Evolutionary conservation across 2,113 vertebrate genomes (phyloP).

Genomic region (Tragelaphus imberbis): DNA sequence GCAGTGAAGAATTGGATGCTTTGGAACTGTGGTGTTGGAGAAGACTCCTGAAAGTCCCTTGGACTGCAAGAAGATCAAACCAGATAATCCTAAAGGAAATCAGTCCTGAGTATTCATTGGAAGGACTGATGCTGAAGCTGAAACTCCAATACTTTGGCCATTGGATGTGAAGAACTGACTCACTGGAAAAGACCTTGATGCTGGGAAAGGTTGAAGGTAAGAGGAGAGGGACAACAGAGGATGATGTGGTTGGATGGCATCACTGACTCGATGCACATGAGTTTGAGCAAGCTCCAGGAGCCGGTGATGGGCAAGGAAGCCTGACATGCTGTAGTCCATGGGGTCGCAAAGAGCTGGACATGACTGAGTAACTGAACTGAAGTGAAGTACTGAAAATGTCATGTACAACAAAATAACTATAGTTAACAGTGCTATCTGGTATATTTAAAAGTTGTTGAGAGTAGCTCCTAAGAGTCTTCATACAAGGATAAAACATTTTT

Average conservation of each 20-base stretch:
- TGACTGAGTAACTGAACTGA: not conserved
- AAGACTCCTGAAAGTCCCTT: not conserved
- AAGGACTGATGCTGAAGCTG: not conserved
- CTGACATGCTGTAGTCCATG: accelerated
- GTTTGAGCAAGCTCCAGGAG: not conserved
- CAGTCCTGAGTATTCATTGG: not conserved
- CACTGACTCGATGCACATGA: not conserved
- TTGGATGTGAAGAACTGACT: not conserved
- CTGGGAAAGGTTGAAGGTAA: not conserved
- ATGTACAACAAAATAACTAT: not conserved
- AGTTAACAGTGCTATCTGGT: not conserved
- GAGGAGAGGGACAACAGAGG: not conserved
- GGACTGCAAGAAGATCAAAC: not conserved
- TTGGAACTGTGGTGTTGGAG: not conserved
- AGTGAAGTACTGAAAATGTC: not conserved
- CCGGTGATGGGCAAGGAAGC: not conserved
- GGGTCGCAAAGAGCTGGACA: accelerated
- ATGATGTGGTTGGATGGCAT: not conserved
- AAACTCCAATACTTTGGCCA: not conserved
- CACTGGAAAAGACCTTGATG: not conserved
- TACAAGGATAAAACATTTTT: not conserved
- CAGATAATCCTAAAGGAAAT: not conserved
- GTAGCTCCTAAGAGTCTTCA: not conserved
- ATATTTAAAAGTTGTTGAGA: not conserved
- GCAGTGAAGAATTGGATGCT: not conserved